phyloP scores from a whole-genome alignment of 30 jellyfish, hydroid and myxozoan genomes.

The Pseudorhiza aurosa region DNA sequence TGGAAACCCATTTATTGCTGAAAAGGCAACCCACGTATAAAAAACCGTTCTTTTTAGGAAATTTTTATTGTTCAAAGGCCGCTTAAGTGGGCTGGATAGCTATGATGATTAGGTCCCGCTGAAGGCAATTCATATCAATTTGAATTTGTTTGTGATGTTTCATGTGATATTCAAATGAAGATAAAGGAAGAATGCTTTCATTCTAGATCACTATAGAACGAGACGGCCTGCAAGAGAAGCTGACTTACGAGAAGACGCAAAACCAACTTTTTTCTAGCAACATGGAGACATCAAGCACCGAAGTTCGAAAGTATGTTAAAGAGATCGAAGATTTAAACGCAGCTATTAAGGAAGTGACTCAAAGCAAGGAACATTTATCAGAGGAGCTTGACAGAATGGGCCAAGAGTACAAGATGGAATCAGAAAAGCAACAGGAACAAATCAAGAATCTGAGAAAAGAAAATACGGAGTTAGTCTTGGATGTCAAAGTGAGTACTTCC shows the following conservation, averaged over 20 bases:
- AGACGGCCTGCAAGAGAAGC: slow-evolving; percentile 42
- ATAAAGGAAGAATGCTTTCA: not conserved
- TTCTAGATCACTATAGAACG: slow-evolving; percentile 42
- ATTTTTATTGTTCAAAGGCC: not conserved
- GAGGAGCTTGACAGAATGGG: slow-evolving; percentile 34
- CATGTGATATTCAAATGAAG: not conserved
- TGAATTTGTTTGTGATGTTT: not conserved
- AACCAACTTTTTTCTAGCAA: slow-evolving; percentile 30
- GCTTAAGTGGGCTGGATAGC: not conserved
- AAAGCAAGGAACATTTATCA: slow-evolving; percentile 34
- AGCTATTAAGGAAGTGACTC: slow-evolving; percentile 9
- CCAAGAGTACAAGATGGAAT: not conserved
- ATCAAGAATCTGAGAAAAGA: slow-evolving; percentile 6
- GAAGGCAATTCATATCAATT: not conserved
- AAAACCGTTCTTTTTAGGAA: too few species aligned
- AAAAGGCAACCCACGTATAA: too few species aligned
- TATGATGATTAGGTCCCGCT: not conserved
- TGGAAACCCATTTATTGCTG: too few species aligned
- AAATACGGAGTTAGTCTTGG: slow-evolving; percentile 23
- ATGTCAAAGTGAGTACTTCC: slow-evolving; percentile 25
- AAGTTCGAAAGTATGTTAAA: slow-evolving; percentile 14
- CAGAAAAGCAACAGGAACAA: slow-evolving; percentile 20
- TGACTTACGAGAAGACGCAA: slow-evolving; percentile 37
- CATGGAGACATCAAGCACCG: slow-evolving; percentile 29
- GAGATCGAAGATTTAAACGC: slow-evolving; percentile 51